Percentiles rank a stretch among this genome's conserved stretches.
Conservation (phyloP, 2,888 invertebrate genomes). For the Apamea crenata region DNA sequence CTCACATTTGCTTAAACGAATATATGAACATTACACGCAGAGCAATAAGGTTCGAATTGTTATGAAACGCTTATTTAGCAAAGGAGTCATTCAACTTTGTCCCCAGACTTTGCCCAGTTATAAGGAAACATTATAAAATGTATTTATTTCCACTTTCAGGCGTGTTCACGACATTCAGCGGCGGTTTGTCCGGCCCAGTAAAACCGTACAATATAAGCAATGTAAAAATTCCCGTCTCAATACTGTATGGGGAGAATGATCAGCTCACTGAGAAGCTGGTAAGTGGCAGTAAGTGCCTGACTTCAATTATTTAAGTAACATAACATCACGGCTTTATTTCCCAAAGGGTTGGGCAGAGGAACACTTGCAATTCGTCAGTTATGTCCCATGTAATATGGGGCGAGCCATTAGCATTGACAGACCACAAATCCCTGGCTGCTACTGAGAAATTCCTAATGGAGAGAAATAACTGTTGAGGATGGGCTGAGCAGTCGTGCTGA, state of each 20-base stretch:
- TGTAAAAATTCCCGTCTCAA: slow-evolving; percentile 90
- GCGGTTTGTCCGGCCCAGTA: slow-evolving; percentile 88
- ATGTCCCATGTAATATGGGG: too few relatives aligned
- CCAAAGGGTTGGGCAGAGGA: background rate
- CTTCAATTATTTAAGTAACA: slow-evolving; percentile 1
- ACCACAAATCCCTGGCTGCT: background rate
- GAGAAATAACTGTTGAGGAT: background rate
- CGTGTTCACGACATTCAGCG: slow-evolving; percentile 90
- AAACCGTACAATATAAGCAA: slow-evolving; percentile 91
- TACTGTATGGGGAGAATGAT: slow-evolving; percentile 92
- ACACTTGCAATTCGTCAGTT: background rate
- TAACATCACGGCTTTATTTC: background rate
- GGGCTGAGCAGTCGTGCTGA: background rate
- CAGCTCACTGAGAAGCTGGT: slow-evolving; percentile 90
- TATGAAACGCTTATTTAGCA: background rate
- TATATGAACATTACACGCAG: background rate
- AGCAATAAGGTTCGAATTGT: too few relatives aligned
- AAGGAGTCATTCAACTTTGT: background rate
- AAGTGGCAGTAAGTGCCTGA: slow-evolving; percentile 80
- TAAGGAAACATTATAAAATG: background rate
- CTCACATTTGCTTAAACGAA: background rate
- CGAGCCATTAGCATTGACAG: background rate
- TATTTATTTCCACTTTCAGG: slow-evolving; percentile 76
- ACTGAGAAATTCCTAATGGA: too few relatives aligned
- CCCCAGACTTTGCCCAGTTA: background rate